Percentiles rank a stretch among this genome's conserved stretches.
phyloP scores from a whole-genome alignment of 2,888 invertebrate genomes.

The Rhingia rostrata region DNA sequence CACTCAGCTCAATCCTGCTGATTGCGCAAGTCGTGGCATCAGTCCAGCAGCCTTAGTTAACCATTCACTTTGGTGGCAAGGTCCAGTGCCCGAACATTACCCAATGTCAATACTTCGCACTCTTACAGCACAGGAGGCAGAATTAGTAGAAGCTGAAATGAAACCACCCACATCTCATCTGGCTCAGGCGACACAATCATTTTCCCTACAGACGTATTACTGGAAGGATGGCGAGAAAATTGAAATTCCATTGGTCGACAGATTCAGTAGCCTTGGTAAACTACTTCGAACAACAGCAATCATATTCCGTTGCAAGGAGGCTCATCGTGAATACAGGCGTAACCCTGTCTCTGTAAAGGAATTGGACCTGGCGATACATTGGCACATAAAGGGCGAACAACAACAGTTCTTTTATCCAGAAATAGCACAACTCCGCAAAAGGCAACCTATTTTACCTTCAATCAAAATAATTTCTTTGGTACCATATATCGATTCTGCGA shows the following conservation, averaged over 20 bases:
- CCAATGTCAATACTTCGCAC: not conserved
- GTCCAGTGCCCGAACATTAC: constrained; percentile 7
- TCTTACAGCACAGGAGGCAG: constrained; percentile 9
- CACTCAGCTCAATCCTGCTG: constrained; percentile 8
- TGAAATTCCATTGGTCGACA: not conserved
- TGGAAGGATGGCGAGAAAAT: not conserved
- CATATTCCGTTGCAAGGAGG: constrained; percentile 8
- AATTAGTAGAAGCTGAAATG: constrained; percentile 1
- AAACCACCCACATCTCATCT: not conserved
- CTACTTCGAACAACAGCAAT: not conserved
- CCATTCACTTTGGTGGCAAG: constrained; percentile 15
- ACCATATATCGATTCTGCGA: constrained; percentile 2
- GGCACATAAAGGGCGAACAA: constrained; percentile 6
- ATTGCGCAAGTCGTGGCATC: constrained; percentile 16
- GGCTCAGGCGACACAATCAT: constrained; percentile 1
- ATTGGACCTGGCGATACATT: not conserved
- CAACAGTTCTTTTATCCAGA: not conserved
- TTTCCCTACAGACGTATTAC: constrained; percentile 9
- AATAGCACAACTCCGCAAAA: not conserved
- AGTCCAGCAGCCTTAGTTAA: not conserved
- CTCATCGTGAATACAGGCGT: not conserved
- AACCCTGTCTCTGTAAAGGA: constrained; percentile 1
- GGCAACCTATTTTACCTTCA: not conserved
- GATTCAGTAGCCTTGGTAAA: constrained; percentile 12
- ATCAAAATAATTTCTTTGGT: not conserved